Percentiles rank a stretch among this genome's conserved stretches.
Conservation (phyloP, 2,888 invertebrate genomes). For the Eurytoma adleriae region DNA sequence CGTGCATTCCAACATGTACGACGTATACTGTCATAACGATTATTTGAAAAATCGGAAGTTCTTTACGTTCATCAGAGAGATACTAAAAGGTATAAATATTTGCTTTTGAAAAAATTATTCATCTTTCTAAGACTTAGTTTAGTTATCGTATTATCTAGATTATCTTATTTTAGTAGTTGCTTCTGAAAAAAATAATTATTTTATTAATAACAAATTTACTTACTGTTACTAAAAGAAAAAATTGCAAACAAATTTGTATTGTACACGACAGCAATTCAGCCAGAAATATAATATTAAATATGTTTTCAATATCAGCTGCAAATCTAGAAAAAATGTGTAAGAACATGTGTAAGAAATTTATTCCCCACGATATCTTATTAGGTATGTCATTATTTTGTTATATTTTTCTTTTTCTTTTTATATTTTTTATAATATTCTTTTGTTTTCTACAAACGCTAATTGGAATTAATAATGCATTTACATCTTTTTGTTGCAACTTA, state of each 20-base stretch:
- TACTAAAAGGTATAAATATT: conserved; percentile 25
- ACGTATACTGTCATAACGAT: conserved; percentile 48
- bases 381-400: no score
- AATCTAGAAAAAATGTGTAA: conserved; percentile 56
- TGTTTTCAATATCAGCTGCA: conserved; percentile 62
- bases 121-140: no score
- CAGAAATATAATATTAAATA: conserved; percentile 65
- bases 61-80: conserved; percentile 3
- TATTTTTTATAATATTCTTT: no score
- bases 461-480: no score
- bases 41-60: conserved; percentile 24
- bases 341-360: not conserved
- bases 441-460: no score
- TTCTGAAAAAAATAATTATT: no score
- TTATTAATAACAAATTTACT: conserved; percentile 31
- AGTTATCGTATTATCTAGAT: no score
- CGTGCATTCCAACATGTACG: conserved; percentile 33
- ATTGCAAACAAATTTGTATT: conserved; percentile 65
- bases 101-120: no score
- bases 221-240: conserved; percentile 63
- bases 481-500: no score
- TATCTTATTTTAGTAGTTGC: no score
- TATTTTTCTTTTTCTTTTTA: no score
- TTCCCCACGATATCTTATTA: no score
- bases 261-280: conserved; percentile 64